Evolutionary conservation across 2,113 vertebrate genomes (phyloP).

Genomic region (Galeopterus variegatus): DNA sequence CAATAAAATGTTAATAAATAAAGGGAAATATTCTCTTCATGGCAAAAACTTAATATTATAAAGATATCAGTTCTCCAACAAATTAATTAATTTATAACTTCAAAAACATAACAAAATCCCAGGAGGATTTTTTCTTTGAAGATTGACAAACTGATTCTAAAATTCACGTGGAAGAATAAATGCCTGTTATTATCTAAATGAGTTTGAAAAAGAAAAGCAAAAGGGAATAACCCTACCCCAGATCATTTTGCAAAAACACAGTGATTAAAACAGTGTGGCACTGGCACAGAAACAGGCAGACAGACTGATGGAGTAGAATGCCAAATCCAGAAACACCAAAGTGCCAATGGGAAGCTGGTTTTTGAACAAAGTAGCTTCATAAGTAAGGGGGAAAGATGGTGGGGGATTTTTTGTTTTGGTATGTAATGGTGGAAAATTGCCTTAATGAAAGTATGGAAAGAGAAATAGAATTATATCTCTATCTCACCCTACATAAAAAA

Average conservation of each 20-base stretch:
- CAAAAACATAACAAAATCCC: neutral
- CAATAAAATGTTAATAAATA: neutral
- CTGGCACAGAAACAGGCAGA: neutral
- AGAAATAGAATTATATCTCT: neutral
- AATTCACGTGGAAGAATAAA: neutral
- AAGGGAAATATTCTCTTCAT: neutral
- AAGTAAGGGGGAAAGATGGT: neutral
- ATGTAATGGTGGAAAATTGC: neutral
- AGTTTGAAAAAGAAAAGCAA: slow-evolving; percentile 10
- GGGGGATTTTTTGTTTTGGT: neutral
- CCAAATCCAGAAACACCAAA: neutral
- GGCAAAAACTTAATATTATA: neutral
- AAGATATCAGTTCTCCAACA: neutral
- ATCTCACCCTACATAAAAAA: neutral
- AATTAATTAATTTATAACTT: neutral
- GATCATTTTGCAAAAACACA: neutral
- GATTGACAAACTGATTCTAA: slow-evolving; percentile 15
- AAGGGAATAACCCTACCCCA: neutral
- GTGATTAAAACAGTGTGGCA: neutral
- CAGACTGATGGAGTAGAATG: neutral
- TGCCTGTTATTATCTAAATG: neutral
- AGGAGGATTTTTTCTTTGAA: neutral
- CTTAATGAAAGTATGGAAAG: neutral
- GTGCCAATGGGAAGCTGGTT: neutral
- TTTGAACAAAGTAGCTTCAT: neutral